Evolutionary conservation across 2,113 vertebrate genomes (phyloP).

Genomic region (Labeo rohita): DNA sequence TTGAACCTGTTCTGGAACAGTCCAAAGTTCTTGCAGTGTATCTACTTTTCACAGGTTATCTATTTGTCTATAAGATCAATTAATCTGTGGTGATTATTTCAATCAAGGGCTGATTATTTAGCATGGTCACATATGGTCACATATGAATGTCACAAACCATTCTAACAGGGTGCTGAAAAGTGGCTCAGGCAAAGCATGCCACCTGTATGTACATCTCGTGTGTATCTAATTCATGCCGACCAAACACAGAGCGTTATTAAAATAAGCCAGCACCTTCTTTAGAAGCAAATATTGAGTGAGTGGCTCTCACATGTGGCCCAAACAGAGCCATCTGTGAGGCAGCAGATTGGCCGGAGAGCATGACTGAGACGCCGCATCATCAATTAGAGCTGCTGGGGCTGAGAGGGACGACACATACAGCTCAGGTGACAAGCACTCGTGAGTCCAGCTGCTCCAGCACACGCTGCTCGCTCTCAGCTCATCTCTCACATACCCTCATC

Average conservation of each 20-base stretch:
- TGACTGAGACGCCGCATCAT: conserved; percentile 47
- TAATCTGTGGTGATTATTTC: neutral
- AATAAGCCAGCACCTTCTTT: conserved; percentile 36
- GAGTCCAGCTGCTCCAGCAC: conserved; percentile 42
- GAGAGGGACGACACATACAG: conserved; percentile 37
- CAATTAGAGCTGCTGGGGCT: conserved; percentile 52
- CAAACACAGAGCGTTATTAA: conserved; percentile 30
- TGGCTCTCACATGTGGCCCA: conserved; percentile 38
- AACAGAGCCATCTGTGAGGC: conserved; percentile 50
- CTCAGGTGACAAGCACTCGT: conserved; percentile 33
- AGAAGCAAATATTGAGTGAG: conserved; percentile 49
- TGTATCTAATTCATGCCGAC: conserved; percentile 26
- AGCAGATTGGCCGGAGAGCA: conserved; percentile 41
- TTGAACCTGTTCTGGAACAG: too few relatives aligned
- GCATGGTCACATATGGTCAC: neutral
- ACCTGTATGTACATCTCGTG: conserved; percentile 26
- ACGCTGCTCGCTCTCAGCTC: conserved; percentile 51
- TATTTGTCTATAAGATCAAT: too few relatives aligned
- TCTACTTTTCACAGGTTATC: neutral
- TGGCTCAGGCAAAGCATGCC: conserved; percentile 5
- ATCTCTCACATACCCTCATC: neutral
- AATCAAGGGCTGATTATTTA: neutral
- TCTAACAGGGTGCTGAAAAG: neutral
- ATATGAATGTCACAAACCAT: too few relatives aligned
- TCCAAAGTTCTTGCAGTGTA: neutral